Evolutionary conservation across 2,888 invertebrate genomes (phyloP), one percentile per base, ranked within the genome.

Genomic region (Petrophora chlorosata): DNA sequence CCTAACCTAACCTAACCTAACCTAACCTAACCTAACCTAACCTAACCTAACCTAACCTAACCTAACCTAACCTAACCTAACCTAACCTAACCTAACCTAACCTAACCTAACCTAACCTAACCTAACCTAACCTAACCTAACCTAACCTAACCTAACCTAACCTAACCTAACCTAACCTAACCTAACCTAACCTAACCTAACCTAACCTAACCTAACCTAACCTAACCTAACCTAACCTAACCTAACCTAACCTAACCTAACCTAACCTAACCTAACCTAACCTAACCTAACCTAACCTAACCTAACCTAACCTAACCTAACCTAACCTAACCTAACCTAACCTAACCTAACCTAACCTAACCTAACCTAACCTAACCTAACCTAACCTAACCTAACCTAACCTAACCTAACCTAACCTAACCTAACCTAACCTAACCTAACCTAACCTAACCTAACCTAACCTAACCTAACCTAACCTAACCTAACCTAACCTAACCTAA

Each of bases 71-170:
- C 39, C 39, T 39, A 17, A 17, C 39, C 39, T 39, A 39, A 39
- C 39, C 39, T 39, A 39, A 39, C 39, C 39, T 39, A 39, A 39
- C 39, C 39, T 39, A 39, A 39, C 39, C 39, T 39, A 39, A 39
- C 39, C 39, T 39, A 39, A 39, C 39, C 39, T 39, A 39, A 39
- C 39, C 39, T 39, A 39, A 39, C 39, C 52, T 46, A 46, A 46
- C 53, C 53, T 53, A 53, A 53, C 53, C 53, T 49, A 56, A 56
- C 55, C 55, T 48, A 52, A 56, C 55, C n/a, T n/a, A n/a, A n/a
- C n/a, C n/a, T n/a, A n/a, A n/a, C n/a, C n/a, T n/a, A 47, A 51
- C 47, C 55, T 44, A 44, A 52, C 55, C 52, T 39, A 41, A 51
- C 51, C 39, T 39, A 39, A 39, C 39, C 39, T 39, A 39, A 39